Conservation (phyloP, 1,140 invertebrate species). For the Nasonia vitripennis region DNA sequence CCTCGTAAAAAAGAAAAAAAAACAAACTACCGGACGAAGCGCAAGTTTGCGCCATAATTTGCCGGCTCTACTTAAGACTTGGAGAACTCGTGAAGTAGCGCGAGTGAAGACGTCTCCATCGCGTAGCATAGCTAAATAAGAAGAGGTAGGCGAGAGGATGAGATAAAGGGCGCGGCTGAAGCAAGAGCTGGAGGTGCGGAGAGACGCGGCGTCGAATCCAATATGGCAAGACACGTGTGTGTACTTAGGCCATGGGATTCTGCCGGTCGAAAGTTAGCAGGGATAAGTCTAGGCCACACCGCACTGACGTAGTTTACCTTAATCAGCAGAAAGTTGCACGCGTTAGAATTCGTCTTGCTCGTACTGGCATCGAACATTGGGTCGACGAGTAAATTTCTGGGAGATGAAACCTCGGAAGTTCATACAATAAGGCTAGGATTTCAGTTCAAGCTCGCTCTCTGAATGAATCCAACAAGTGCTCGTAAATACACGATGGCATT, state of each 20-base stretch:
- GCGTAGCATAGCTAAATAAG: background rate
- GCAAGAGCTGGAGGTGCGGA: constrained; percentile 21
- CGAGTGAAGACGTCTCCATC: background rate
- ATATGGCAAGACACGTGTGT: constrained; percentile 53
- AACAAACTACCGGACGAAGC: too few species aligned
- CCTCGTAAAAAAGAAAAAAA: too few species aligned
- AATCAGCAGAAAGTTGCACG: constrained; percentile 62
- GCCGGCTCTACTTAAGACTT: background rate
- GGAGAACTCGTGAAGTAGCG: background rate
- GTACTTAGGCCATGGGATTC: constrained; percentile 48
- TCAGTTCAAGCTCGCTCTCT: too few species aligned
- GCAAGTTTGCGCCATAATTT: background rate
- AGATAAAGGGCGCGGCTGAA: background rate
- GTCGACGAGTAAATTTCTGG: background rate
- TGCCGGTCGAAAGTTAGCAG: constrained; percentile 42
- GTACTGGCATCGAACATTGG: background rate
- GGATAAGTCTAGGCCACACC: background rate
- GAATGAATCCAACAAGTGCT: too few species aligned
- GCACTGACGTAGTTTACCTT: constrained; percentile 55
- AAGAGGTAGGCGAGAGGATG: background rate
- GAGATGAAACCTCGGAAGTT: background rate
- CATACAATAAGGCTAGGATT: background rate
- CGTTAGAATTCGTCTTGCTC: constrained; percentile 24
- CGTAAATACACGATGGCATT: too few species aligned
- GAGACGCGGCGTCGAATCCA: constrained; percentile 52